A percentile compares a stretch with the other conserved stretches of the same genome.
phyloP scores from a whole-genome alignment of 2,888 invertebrate species.

The Bunonema sp. region DNA sequence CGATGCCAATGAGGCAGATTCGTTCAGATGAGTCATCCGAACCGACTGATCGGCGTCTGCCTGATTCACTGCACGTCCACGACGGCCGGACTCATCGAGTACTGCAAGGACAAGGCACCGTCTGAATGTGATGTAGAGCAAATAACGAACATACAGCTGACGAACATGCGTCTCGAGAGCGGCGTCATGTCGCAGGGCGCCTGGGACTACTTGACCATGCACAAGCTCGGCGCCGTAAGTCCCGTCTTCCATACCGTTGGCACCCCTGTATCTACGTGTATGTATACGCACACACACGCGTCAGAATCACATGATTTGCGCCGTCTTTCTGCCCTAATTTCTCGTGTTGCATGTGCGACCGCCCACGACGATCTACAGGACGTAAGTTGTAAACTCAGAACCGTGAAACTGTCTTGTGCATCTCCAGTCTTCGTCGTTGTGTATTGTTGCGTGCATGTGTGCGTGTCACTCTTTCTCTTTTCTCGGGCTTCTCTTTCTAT shows the following conservation, averaged over 20 bases:
- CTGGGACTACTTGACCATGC: conserved; percentile 71
- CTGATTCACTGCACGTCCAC: conserved; percentile 74
- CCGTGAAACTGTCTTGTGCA: too few species aligned
- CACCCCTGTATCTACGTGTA: too few species aligned
- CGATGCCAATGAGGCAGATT: too few species aligned
- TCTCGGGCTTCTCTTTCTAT: neutral
- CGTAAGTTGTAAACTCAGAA: conserved; percentile 1
- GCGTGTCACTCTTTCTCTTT: neutral
- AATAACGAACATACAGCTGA: conserved; percentile 52
- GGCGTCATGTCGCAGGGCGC: conserved; percentile 66
- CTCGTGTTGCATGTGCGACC: too few species aligned
- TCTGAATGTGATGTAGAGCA: neutral
- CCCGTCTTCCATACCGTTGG: too few species aligned
- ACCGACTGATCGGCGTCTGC: conserved; percentile 63
- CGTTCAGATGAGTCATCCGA: conserved; percentile 59
- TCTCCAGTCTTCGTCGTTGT: neutral
- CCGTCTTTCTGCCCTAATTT: too few species aligned
- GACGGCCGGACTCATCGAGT: conserved; percentile 69
- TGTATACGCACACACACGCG: too few species aligned
- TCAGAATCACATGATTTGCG: too few species aligned
- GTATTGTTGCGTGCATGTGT: neutral
- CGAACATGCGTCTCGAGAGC: conserved; percentile 66
- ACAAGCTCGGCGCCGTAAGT: conserved; percentile 80
- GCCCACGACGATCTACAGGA: too few species aligned
- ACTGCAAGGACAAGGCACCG: conserved; percentile 63